Conservation (phyloP, 2,113 vertebrate species). For the Erpornis zantholeuca region DNA sequence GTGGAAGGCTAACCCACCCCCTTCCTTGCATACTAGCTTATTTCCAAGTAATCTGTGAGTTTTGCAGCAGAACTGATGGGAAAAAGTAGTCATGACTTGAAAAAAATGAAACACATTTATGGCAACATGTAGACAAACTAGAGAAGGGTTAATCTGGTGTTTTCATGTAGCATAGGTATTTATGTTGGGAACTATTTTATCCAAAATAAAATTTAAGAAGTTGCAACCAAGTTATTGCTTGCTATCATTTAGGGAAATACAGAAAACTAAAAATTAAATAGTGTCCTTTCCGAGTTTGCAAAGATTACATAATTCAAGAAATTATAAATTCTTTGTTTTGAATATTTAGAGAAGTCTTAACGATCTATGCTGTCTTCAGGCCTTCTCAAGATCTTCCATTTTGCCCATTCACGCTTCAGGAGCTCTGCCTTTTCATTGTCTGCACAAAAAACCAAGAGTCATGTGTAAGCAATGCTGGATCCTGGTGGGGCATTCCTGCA, state of each 20-base stretch:
- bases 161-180: not conserved
- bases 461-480: not conserved
- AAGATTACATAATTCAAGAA: not conserved
- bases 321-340: not conserved
- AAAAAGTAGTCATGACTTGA: not conserved
- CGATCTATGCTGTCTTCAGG: not conserved
- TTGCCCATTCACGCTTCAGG: accelerated
- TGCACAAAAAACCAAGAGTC: not conserved
- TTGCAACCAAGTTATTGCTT: not conserved
- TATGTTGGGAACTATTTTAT: not conserved
- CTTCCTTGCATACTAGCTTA: not conserved
- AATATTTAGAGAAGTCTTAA: not conserved
- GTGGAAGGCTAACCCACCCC: not conserved
- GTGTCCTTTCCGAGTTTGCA: not conserved
- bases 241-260: not conserved
- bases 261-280: not conserved
- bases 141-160: not conserved
- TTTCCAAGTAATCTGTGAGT: not conserved
- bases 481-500: not conserved
- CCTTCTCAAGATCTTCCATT: not conserved
- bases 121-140: not conserved
- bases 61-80: not conserved
- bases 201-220: not conserved
- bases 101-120: not conserved
- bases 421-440: not conserved